Evolutionary conservation across 2,113 vertebrate genomes (phyloP), one percentile per base, ranked within the genome.

Genomic region (Monopterus albus): DNA sequence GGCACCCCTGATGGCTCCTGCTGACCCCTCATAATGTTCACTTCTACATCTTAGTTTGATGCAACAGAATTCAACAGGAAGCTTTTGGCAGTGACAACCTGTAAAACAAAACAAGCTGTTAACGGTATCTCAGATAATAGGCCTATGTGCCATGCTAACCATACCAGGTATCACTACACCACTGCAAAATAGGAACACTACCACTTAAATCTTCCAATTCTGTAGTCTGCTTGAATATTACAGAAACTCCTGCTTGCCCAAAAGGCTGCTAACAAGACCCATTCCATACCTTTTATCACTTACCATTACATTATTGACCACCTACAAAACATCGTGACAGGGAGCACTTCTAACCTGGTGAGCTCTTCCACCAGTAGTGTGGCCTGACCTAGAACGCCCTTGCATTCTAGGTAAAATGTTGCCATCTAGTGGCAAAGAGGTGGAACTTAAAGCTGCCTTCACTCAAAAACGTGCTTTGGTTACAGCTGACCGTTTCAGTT

Each of bases 351-450:
- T 17, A 47, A 35, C 26, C 7, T 28, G 1, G 2, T 18, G 7
- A 45, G 31, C 42, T 25, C n/a, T 10, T 35, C 18, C 36, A 4
- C 23, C 12, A 43, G 53, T 13, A 21, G n/a, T 33, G 21, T 15
- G 7, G 28, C 35, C 29, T 82, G 73, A 85, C 82, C 82, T 77
- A 59, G 26, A 73, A 81, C 84, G 73, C 68, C 80, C 80, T 60
- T 56, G 6, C 11, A 35, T 35, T 55, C 10, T 12, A 43, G 17
- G 25, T 29, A n/a, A 46, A 82, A 57, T 55, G 65, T 28, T 64
- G 75, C 88, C 88, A 78, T 70, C 90, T 90, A 83, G 82, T 79
- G 90, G 82, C 20, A 5, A 42, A 68, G 1, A 18, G 10, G 11
- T 46, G 38, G 10, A 72, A 74, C 20, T n/a, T 31, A 17, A 57